Evolutionary conservation across 2,888 invertebrate genomes (phyloP).

Genomic region (Leucozona laternaria): DNA sequence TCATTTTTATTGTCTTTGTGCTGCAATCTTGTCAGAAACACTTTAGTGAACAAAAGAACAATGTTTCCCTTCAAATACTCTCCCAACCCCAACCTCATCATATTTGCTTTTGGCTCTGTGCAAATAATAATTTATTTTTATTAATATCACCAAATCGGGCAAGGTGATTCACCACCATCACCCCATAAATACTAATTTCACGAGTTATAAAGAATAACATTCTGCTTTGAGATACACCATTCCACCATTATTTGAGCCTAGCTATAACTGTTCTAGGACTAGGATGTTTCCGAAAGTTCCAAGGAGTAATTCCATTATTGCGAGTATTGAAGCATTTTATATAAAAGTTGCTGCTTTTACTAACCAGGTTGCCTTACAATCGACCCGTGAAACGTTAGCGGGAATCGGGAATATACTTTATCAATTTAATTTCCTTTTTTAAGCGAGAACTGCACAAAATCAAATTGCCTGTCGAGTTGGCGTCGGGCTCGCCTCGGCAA

Average conservation of each 20-base stretch:
- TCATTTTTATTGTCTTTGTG: slow-evolving; percentile 29
- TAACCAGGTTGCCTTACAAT: slow-evolving; percentile 57
- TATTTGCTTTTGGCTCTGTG: slow-evolving; percentile 21
- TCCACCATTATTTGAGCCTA: slow-evolving; percentile 45
- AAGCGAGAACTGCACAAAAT: slow-evolving; percentile 70
- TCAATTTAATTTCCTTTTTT: slow-evolving; percentile 77
- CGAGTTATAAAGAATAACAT: slow-evolving; percentile 83
- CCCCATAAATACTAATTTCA: slow-evolving; percentile 83
- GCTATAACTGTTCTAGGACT: slow-evolving; percentile 47
- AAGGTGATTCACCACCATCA: slow-evolving; percentile 66
- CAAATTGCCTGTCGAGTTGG: slow-evolving; percentile 73
- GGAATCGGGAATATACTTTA: slow-evolving; percentile 76
- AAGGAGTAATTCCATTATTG: slow-evolving; percentile 59
- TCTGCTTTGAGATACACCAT: slow-evolving; percentile 76
- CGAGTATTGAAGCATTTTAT: slow-evolving; percentile 37
- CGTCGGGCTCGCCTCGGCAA: too few species aligned
- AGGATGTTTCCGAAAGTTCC: slow-evolving; percentile 29
- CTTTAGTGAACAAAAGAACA: slow-evolving; percentile 15
- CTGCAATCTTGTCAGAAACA: slow-evolving; percentile 14
- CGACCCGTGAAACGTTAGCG: slow-evolving; percentile 65
- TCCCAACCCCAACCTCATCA: not conserved
- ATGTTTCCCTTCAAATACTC: slow-evolving; percentile 9
- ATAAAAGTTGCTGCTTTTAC: not conserved
- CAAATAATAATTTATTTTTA: slow-evolving; percentile 76
- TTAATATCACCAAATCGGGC: slow-evolving; percentile 65